These are phyloP conservation scores for Phenganax marumi DNA, from an alignment of 92 coral and sea anemone genomes.

Conservation along the genomic window DNA sequence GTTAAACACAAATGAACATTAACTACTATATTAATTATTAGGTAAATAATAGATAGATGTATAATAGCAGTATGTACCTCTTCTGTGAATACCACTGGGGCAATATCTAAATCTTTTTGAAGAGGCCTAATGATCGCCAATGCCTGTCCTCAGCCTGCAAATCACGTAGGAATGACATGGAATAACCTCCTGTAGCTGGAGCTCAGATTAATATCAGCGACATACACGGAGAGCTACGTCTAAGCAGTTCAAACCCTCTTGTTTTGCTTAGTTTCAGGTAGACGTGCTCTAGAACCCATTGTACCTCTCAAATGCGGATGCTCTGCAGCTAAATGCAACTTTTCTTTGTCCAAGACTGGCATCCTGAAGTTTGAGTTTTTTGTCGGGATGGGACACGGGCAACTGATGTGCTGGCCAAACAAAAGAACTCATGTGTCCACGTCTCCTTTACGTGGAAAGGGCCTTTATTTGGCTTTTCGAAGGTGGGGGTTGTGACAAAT, in stretches of 20 bases:
- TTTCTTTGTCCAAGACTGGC: constrained; percentile 29
- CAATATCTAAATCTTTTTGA: constrained; percentile 41
- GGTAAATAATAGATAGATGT: too few relatives aligned
- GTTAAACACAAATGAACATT: too few relatives aligned
- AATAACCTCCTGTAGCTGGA: constrained; percentile 43
- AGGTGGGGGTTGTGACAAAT: constrained; percentile 2
- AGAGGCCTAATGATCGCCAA: constrained; percentile 49
- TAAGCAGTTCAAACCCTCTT: constrained; percentile 33
- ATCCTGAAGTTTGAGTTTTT: constrained; percentile 19
- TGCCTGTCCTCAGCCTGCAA: constrained; percentile 56
- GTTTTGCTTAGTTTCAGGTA: constrained; percentile 26
- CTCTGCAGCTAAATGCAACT: constrained; percentile 30
- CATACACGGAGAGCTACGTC: constrained; percentile 20
- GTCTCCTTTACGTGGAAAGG: constrained; percentile 34
- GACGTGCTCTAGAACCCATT: constrained; percentile 3
- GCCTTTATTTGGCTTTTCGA: constrained; percentile 23
- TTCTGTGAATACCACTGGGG: background rate
- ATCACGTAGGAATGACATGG: constrained; percentile 57
- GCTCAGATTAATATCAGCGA: constrained; percentile 11
- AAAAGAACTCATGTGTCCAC: constrained; percentile 37
- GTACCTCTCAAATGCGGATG: constrained; percentile 34
- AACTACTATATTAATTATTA: too few relatives aligned
- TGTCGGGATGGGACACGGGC: background rate
- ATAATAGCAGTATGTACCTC: too few relatives aligned
- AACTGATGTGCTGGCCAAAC: constrained; percentile 17